These are phyloP conservation scores for Corythoichthys intestinalis DNA, from an alignment of 2,113 vertebrate genomes.

Conservation along the genomic window DNA sequence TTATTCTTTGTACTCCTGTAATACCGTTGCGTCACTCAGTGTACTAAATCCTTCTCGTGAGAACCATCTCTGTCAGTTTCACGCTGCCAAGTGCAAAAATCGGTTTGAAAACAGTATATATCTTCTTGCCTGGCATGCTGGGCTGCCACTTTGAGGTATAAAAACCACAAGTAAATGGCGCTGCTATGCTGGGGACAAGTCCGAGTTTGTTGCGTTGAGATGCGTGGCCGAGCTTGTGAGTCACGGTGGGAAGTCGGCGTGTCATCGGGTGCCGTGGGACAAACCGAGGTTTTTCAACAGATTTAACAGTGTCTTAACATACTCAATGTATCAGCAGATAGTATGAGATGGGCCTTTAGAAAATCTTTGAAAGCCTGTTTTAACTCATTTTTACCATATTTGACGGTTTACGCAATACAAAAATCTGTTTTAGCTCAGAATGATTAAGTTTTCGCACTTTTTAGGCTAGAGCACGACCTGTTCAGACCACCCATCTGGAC, in stretches of 20 bases:
- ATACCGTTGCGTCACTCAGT: background rate
- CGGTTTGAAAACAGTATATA: background rate
- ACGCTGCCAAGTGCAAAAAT: background rate
- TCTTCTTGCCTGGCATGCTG: background rate
- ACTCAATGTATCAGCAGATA: background rate
- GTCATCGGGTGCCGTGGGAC: background rate
- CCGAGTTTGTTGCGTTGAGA: constrained; percentile 17
- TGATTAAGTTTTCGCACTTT: constrained; percentile 23
- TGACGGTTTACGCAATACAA: no score
- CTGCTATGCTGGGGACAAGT: constrained; percentile 9
- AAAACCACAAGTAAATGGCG: background rate
- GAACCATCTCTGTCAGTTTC: background rate
- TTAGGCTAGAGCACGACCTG: constrained; percentile 20
- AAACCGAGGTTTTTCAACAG: background rate
- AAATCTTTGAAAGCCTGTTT: no score
- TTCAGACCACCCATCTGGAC: constrained; percentile 67
- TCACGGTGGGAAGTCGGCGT: constrained; percentile 19
- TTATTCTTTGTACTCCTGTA: background rate
- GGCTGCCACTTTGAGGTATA: background rate
- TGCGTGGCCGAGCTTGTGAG: constrained; percentile 23
- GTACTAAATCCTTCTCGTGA: background rate
- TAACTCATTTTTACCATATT: no score
- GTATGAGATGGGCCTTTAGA: no score
- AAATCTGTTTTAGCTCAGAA: background rate
- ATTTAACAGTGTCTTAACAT: background rate